Base-by-base conservation (phyloP, 2,888 invertebrate genomes). In the Andrena hattorfiana region DNA sequence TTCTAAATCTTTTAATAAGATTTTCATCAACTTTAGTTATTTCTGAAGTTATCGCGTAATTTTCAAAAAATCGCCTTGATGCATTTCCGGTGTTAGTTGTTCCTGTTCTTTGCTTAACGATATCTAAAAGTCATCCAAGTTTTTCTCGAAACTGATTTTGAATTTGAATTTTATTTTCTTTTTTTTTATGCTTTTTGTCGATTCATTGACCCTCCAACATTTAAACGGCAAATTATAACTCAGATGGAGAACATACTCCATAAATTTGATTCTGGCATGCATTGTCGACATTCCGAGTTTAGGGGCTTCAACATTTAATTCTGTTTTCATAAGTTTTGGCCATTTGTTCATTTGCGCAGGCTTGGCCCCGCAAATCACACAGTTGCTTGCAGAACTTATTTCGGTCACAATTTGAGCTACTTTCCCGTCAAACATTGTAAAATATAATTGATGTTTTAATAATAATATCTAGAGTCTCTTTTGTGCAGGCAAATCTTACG, bases 381-480 rank as follows among this genome's bases (percentile, higher is more conserved):
- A 49, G n/a, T 49, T 49, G 6, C n/a, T 49, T n/a, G 49, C n/a
- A n/a, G 49, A 49, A 35, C 35, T 35, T 10, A 10, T 35, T 35
- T 35, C 35, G 35, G 35, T 35, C 35, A 35, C 35, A 35, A 35
- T 35, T 35, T 49, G 49, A n/a, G n/a, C 62, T 13, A 62, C 13
- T n/a, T 49, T 49, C 6, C 49, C 49, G n/a, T n/a, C 49, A 49
- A 49, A n/a, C 49, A 49, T 49, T n/a, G 49, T 62, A n/a, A 62
- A 62, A 49, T 49, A 49, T 49, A 49, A 49, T 49, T n/a, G 4
- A n/a, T 49, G 49, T 49, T 49, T n/a, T n/a, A 49, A 35, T 35
- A 35, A 35, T 2, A 35, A 35, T 35, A 35, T 35, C 35, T 35
- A 10, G 35, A 35, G 35, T 35, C 35, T 10, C 35, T 35, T 35